Base-by-base conservation (phyloP, 2,113 vertebrate genomes). In the Procavia capensis region DNA sequence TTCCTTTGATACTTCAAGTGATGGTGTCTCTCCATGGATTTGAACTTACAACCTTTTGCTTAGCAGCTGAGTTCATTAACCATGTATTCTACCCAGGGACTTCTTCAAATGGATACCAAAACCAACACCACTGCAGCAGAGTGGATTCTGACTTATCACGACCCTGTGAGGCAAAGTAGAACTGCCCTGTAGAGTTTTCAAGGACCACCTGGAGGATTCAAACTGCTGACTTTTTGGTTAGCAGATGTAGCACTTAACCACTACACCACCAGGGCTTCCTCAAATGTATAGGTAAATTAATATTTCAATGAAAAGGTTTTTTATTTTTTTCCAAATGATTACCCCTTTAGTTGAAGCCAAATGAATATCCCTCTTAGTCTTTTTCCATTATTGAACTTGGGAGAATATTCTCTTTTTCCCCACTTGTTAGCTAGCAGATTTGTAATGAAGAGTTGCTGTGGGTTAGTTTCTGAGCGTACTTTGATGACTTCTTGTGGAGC, bases 401-500 rank as follows among this genome's bases (percentile, higher is more conserved):
- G 87, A 85, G 81, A 91, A 22, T 83, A 39, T 5, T 74, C 41
- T 57, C 5, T 22, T 25, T 43, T 85, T 70, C 20, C 24, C 74
- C 50, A 79, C 43, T 2, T 8, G 57, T 92, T 70, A 43, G 41
- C 29, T 2, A 43, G 1, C 16, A 8, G 47, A 85, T 22, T 22
- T 17, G 1, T 13, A 3, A 5, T 13, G 19, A 93, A 88, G 89
- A 93, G 61, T 81, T 97, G 90, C 89, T 97, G 85, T 94, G 97
- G 93, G 3, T 10, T 89, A 96, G 96, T 96, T 97, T 96, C 98
- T 98, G 97, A 89, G 90, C 8, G 39, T 90, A 31, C 86, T 96
- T 79, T 75, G 54, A 75, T 94, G 93, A 93, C 88, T 94, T 95
- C 94, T 98, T 98, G 86, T 97, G 97, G 98, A 98, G 98, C 98